Evolutionary conservation across 1,140 invertebrate species (phyloP).

Genomic region (Pinna nobilis): DNA sequence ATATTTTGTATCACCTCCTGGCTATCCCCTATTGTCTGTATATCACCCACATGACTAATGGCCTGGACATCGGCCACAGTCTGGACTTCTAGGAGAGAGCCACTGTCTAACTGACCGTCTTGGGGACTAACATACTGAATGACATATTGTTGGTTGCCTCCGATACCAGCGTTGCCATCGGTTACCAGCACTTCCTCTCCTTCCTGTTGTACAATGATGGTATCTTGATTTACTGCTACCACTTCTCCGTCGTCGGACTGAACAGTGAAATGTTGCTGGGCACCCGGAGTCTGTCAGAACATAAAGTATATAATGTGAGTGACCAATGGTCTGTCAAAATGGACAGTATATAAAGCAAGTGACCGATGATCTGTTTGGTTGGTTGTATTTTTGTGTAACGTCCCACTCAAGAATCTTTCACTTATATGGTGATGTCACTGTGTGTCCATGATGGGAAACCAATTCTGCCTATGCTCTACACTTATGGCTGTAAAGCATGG

Average conservation of each 20-base stretch:
- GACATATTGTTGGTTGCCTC: slow-evolving; percentile 60
- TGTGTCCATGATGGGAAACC: no score
- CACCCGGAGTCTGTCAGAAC: slow-evolving; percentile 13
- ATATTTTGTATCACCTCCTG: not conserved
- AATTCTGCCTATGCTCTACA: no score
- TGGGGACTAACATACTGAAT: slow-evolving; percentile 62
- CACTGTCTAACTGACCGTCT: slow-evolving; percentile 1
- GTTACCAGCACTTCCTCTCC: slow-evolving; percentile 61
- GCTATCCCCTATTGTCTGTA: slow-evolving; percentile 8
- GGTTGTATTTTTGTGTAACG: no score
- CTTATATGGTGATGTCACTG: no score
- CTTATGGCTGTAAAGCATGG: no score
- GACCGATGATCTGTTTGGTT: no score
- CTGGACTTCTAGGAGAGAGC: not conserved
- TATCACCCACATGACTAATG: slow-evolving; percentile 5
- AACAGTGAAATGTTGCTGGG: slow-evolving; percentile 56
- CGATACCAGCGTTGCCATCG: slow-evolving; percentile 46
- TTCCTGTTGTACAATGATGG: slow-evolving; percentile 68
- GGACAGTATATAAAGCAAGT: no score
- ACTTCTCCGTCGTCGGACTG: slow-evolving; percentile 65
- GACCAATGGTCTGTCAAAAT: no score
- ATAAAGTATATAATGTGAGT: no score
- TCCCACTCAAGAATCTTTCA: no score
- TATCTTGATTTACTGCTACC: slow-evolving; percentile 63
- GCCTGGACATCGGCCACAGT: slow-evolving; percentile 11